These are phyloP conservation scores for Plebejus melissa DNA, from an alignment of 2,888 invertebrate genomes.

Conservation along the genomic window DNA sequence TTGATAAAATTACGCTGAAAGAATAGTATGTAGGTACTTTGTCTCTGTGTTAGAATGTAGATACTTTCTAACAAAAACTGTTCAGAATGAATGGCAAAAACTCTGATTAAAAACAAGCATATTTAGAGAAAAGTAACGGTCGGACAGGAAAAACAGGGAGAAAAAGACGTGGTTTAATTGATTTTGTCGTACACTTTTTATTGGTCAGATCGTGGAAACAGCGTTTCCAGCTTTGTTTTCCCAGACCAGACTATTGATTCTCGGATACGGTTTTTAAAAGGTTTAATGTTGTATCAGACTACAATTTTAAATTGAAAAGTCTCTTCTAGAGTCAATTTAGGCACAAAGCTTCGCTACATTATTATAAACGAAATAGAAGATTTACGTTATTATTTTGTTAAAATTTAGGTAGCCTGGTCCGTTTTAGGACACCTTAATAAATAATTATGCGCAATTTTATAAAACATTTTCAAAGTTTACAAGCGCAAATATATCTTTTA, in stretches of 20 bases:
- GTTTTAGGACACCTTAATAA: neutral
- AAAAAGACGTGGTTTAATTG: slow-evolving; percentile 18
- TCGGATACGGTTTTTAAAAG: slow-evolving; percentile 5
- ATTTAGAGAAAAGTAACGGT: slow-evolving; percentile 18
- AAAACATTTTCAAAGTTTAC: neutral
- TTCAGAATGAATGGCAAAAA: neutral
- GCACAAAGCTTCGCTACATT: neutral
- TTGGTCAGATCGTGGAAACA: slow-evolving; percentile 23
- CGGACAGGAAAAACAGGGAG: slow-evolving; percentile 8
- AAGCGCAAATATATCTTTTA: slow-evolving; percentile 20
- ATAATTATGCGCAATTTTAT: neutral
- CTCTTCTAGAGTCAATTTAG: neutral
- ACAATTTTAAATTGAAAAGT: slow-evolving; percentile 1
- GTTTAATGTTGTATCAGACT: slow-evolving; percentile 15
- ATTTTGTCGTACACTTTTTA: slow-evolving; percentile 22
- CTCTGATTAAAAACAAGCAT: slow-evolving; percentile 18
- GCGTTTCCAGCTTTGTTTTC: slow-evolving; percentile 24
- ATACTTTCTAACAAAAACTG: neutral
- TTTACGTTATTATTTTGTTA: neutral
- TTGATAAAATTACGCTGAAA: no score
- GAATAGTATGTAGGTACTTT: neutral
- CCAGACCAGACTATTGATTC: slow-evolving; percentile 17
- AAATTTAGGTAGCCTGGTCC: neutral
- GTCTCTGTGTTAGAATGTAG: neutral
- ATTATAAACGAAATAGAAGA: neutral